phyloP scores from a whole-genome alignment of 2,113 vertebrate species.

The Terrapene triunguis region DNA sequence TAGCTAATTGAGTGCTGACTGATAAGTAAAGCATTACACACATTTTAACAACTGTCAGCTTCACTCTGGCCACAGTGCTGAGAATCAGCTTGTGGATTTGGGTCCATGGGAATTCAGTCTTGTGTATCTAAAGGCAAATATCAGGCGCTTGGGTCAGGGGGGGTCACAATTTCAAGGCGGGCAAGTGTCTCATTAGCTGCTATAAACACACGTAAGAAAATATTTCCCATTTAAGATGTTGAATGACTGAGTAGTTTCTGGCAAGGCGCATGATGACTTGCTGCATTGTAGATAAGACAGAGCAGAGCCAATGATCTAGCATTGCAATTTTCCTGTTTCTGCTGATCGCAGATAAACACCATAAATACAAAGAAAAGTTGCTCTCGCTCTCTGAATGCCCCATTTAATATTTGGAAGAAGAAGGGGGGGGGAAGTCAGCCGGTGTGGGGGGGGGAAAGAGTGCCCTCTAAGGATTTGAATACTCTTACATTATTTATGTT shows the following conservation, averaged over 20 bases:
- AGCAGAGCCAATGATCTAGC: not conserved
- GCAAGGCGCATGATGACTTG: not conserved
- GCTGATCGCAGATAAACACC: constrained; percentile 24
- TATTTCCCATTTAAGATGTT: not conserved
- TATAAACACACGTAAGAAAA: not conserved
- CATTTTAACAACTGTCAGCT: not conserved
- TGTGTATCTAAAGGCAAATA: not conserved
- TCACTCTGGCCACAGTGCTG: not conserved
- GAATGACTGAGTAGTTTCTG: not conserved
- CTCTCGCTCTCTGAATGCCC: constrained; percentile 27
- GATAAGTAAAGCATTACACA: not conserved
- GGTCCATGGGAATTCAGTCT: no score
- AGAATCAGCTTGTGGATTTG: not conserved
- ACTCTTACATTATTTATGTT: not conserved
- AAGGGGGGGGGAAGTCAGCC: not conserved
- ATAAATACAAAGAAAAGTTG: not conserved
- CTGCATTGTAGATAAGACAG: not conserved
- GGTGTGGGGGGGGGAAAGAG: not conserved
- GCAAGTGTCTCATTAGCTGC: not conserved
- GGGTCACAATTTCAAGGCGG: not conserved
- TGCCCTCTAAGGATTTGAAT: not conserved
- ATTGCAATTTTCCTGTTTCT: not conserved
- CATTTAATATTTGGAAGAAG: not conserved
- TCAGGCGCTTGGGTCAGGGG: not conserved
- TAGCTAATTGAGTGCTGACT: not conserved